Evolutionary conservation across 2,888 invertebrate species (phyloP).

Genomic region (Cheilosia soror): DNA sequence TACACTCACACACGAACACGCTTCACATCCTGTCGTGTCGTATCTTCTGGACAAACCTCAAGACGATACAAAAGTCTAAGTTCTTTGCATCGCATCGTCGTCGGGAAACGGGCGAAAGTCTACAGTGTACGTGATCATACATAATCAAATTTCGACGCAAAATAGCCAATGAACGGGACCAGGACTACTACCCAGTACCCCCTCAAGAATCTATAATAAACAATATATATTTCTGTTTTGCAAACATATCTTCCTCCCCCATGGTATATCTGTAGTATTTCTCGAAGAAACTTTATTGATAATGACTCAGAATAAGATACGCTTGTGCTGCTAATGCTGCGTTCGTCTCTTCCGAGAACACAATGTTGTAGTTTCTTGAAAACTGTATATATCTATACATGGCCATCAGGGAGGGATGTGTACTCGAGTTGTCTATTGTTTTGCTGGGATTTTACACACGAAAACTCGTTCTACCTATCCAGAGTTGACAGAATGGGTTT

Average conservation of each 20-base stretch:
- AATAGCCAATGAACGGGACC: slow-evolving; percentile 61
- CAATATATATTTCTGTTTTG: slow-evolving; percentile 66
- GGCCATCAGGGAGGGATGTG: slow-evolving; percentile 18
- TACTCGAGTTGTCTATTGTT: slow-evolving; percentile 59
- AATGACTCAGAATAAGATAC: slow-evolving; percentile 69
- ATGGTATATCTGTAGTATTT: slow-evolving; percentile 39
- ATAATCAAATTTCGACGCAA: slow-evolving; percentile 75
- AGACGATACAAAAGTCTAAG: slow-evolving; percentile 60
- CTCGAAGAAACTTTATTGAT: slow-evolving; percentile 72
- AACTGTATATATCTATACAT: slow-evolving; percentile 15
- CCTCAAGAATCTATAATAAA: slow-evolving; percentile 58
- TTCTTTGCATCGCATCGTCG: slow-evolving; percentile 29
- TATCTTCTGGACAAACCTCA: slow-evolving; percentile 58
- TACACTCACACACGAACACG: slow-evolving; percentile 64
- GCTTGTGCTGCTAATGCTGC: slow-evolving; percentile 11
- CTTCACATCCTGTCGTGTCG: neutral
- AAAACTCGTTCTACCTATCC: slow-evolving; percentile 14
- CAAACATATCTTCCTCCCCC: slow-evolving; percentile 42
- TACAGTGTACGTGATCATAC: slow-evolving; percentile 76
- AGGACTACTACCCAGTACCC: neutral
- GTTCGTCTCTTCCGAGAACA: slow-evolving; percentile 24
- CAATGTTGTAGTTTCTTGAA: slow-evolving; percentile 44
- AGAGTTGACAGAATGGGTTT: slow-evolving; percentile 20
- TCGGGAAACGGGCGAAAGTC: slow-evolving; percentile 23
- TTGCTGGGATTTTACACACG: slow-evolving; percentile 62